Evolutionary conservation across 2,797 vertebrate species (phyloP), one percentile per base, ranked within the genome.

Genomic region (Pogoniulus pusillus): DNA sequence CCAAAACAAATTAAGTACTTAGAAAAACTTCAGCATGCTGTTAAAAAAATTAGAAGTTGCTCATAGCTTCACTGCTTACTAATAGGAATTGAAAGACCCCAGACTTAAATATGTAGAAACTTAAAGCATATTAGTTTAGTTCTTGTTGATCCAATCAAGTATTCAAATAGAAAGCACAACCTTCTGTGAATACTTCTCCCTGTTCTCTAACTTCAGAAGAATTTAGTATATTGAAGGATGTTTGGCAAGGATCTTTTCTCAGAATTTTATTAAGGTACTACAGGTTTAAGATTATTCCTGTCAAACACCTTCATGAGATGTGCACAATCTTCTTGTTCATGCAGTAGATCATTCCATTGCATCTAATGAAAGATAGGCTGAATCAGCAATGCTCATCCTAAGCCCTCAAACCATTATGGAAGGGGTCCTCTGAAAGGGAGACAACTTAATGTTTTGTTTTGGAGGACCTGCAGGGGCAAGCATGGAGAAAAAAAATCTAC

Each of bases 291-390:
- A 29, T 51, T 37, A 10, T 27, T 55, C 14, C 45, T 64, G 39
- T 15, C 23, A 6, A 6, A 9, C 17, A 10, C 13, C 51, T 27
- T 29, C 7, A 22, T 17, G 68, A 63, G 68, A 3, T 20, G 58
- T 1, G 2, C 9, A 16, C 7, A 0, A 27, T 84, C 24, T 35
- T 35, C 9, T 51, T 37, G 5, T 51, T 24, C 20, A 2, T 7
- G 35, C 51, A 47, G 27, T n/a, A 24, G 17, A 6, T 29, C 43
- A 35, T 32, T 59, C 18, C 5, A 5, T 8, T 63, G 24, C 22
- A 39, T 5, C 68, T 89, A 27, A 35, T 10, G 39, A 16, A 51
- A 72, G 68, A 68, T 0, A 41, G 24, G 1, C 12, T 41, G 37
- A 49, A 71, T 18, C 32, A 18, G 29, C 35, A 26, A 32, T 3